These are phyloP conservation scores for Caenorhabditis uteleia DNA, from an alignment of 2,888 invertebrate genomes.

Conservation along the genomic window DNA sequence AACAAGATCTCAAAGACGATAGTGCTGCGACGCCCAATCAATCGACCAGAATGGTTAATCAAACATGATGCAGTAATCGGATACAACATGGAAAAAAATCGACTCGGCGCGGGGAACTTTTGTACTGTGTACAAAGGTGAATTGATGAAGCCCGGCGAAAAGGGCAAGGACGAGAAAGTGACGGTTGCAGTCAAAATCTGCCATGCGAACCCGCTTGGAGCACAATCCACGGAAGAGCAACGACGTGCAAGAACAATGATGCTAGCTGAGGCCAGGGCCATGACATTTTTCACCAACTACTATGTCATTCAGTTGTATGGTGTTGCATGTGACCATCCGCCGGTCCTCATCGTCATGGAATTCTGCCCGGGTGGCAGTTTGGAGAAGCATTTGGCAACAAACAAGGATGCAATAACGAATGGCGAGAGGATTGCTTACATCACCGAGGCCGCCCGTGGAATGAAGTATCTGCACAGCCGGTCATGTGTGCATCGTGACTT, in stretches of 20 bases:
- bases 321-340: constrained; percentile 95
- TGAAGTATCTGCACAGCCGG: constrained; percentile 82
- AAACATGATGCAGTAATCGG: constrained; percentile 41
- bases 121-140: constrained; percentile 20
- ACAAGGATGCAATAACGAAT: constrained; percentile 9
- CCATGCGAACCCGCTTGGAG: constrained; percentile 3
- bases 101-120: constrained; percentile 28
- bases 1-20: constrained; percentile 27
- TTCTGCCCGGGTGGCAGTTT: constrained; percentile 75
- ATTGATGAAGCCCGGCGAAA: no score
- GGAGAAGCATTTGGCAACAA: constrained; percentile 34
- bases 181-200: constrained; percentile 31
- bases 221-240: constrained; percentile 16
- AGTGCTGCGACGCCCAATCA: constrained; percentile 18
- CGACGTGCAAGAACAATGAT: constrained; percentile 38
- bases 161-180: constrained; percentile 5
- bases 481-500: constrained; percentile 85
- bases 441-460: constrained; percentile 77
- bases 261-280: constrained; percentile 53
- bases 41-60: constrained; percentile 49
- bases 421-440: constrained; percentile 37
- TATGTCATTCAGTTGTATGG: constrained; percentile 80
- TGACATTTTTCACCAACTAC: constrained; percentile 33
- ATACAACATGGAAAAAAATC: constrained; percentile 33
- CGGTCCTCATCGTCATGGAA: constrained; percentile 98